Percentiles rank a stretch among this genome's conserved stretches.
Conservation (phyloP, 2,888 invertebrate genomes). For the Orthosia incerta region DNA sequence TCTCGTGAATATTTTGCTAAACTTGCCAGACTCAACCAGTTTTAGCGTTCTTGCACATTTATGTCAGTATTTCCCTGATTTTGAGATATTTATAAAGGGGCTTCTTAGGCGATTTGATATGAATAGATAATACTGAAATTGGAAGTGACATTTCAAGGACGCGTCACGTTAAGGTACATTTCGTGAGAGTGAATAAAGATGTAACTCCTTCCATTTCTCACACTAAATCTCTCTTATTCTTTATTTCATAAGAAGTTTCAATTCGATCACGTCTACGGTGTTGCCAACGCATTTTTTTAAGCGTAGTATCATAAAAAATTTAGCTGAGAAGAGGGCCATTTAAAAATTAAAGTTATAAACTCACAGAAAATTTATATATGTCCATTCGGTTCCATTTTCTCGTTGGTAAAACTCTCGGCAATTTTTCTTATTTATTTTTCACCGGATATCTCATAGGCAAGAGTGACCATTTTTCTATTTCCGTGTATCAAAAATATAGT, state of each 20-base stretch:
- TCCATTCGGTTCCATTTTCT: not conserved
- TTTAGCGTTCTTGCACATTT: conserved; percentile 22
- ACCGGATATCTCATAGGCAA: not conserved
- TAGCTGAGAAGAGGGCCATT: not conserved
- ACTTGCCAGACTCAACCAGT: conserved; percentile 14
- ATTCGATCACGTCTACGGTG: too few relatives aligned
- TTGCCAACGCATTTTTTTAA: too few relatives aligned
- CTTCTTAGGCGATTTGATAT: too few relatives aligned
- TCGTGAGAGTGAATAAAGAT: too few relatives aligned
- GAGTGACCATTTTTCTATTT: not conserved
- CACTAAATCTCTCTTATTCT: too few relatives aligned
- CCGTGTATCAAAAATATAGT: not conserved
- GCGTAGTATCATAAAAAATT: not conserved
- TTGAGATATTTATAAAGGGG: too few relatives aligned
- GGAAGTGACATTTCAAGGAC: too few relatives aligned
- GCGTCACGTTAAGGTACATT: too few relatives aligned
- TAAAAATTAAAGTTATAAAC: not conserved
- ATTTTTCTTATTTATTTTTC: not conserved
- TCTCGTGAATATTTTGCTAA: conserved; percentile 28
- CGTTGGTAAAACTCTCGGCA: not conserved
- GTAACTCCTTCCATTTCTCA: too few relatives aligned
- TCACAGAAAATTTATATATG: too few relatives aligned
- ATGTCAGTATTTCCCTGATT: not conserved
- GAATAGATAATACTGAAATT: too few relatives aligned
- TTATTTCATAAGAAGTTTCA: too few relatives aligned